Conservation (phyloP, 2,888 invertebrate species). For the Blera fallax region DNA sequence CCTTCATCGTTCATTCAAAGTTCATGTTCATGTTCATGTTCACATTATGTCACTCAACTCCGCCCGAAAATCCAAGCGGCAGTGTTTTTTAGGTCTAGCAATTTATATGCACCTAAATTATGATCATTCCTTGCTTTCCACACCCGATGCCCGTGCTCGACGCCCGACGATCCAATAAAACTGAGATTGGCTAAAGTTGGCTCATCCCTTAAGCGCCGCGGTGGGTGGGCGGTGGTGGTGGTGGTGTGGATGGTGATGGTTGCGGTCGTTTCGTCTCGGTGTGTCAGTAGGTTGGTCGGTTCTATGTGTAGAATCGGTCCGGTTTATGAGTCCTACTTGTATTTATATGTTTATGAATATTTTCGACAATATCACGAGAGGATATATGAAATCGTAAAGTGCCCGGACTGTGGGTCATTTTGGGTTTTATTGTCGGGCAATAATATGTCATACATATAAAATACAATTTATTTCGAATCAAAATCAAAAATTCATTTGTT, state of each 20-base stretch:
- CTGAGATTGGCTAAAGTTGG: slow-evolving; percentile 66
- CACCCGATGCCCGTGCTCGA: slow-evolving; percentile 32
- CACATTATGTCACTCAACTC: slow-evolving; percentile 66
- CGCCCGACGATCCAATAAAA: slow-evolving; percentile 60
- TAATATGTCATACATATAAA: slow-evolving; percentile 61
- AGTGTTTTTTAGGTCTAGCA: slow-evolving; percentile 47
- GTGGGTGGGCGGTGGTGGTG: background rate
- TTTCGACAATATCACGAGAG: slow-evolving; percentile 37
- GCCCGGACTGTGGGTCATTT: slow-evolving; percentile 47
- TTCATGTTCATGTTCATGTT: slow-evolving; percentile 54
- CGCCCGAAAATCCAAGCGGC: slow-evolving; percentile 24
- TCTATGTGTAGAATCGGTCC: slow-evolving; percentile 23
- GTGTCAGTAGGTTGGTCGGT: slow-evolving; percentile 27
- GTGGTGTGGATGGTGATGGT: background rate
- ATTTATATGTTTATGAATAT: slow-evolving; percentile 60
- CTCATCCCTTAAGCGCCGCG: slow-evolving; percentile 58
- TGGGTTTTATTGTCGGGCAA: slow-evolving; percentile 53
- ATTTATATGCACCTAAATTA: slow-evolving; percentile 64
- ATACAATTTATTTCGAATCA: slow-evolving; percentile 65
- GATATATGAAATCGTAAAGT: slow-evolving; percentile 44
- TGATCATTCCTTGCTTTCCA: slow-evolving; percentile 50
- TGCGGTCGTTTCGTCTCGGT: slow-evolving; percentile 32
- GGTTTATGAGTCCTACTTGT: slow-evolving; percentile 54
- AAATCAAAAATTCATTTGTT: slow-evolving; percentile 57
- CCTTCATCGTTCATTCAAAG: slow-evolving; percentile 63